Evolutionary conservation across 2,797 vertebrate species (phyloP), one percentile per base, ranked within the genome.

Genomic region (Halcyon chelicuti): DNA sequence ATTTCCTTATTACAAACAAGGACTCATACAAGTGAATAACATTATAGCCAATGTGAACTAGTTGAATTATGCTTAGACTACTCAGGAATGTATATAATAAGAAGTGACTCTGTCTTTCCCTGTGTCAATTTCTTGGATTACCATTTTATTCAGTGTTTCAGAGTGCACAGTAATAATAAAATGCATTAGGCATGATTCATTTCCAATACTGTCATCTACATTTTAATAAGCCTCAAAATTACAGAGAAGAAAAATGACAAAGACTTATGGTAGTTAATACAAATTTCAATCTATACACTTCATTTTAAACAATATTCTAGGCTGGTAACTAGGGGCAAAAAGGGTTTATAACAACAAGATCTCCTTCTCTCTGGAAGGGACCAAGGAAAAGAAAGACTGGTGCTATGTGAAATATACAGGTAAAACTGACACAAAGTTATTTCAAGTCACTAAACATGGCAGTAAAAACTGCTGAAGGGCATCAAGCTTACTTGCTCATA

Each of bases 171-270:
- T 54, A 74, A 76, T 83, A 92, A 85, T 82, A 82, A 85, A 85
- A 79, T 47, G 29, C 49, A 90, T 93, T 79, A 90, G 46, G 33
- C 40, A 65, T 65, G 51, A 91, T 85, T 93, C 40, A 84, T 86
- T 96, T 74, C 65, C 65, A 71, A 8, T 62, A 77, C 55, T 57
- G 35, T 84, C 70, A 86, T 71, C 61, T 88, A 54, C 90, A 95
- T 88, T 87, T 81, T 82, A 90, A 72, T 92, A 81, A 80, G 58
- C 60, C 46, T 65, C 67, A 72, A 90, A 85, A 88, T 90, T 86
- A 81, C 21, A 10, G 14, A 54, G 51, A 74, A 81, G 74, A 78
- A 93, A 91, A 89, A 70, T 60, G 22, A 66, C 39, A 37, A 68
- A 77, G 44, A 68, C 20, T 51, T 94, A 79, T 31, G 14, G 75